Conservation (phyloP, 2,888 invertebrate species). For the Agrotis exclamationis region DNA sequence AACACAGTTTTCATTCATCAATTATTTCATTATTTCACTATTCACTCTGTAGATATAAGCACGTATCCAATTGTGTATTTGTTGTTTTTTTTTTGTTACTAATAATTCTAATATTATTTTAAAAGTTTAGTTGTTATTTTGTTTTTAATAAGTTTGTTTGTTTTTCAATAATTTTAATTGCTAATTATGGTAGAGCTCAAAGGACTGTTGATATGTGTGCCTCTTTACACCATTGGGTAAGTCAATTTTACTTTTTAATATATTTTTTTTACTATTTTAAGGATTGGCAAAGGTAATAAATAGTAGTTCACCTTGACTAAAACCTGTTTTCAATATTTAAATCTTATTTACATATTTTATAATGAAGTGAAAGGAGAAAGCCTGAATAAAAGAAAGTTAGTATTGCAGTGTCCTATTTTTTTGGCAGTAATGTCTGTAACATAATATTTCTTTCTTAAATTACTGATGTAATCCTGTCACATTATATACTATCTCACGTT, state of each 20-base stretch:
- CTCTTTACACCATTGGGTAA: constrained; percentile 79
- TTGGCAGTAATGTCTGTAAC: neutral
- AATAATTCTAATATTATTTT: constrained; percentile 35
- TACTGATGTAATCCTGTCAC: neutral
- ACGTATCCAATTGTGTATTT: constrained; percentile 39
- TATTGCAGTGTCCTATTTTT: constrained; percentile 1
- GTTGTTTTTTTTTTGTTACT: constrained; percentile 39
- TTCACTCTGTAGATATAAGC: constrained; percentile 41
- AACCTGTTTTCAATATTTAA: neutral
- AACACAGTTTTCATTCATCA: constrained; percentile 47
- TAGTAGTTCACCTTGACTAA: too few species aligned
- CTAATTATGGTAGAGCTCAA: constrained; percentile 72
- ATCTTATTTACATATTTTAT: neutral
- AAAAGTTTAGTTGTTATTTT: constrained; percentile 51
- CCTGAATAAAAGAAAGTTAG: constrained; percentile 17
- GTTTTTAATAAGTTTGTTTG: constrained; percentile 41
- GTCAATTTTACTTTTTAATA: constrained; percentile 50
- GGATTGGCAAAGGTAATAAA: neutral
- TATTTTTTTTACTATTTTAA: constrained; percentile 4
- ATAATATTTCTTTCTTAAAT: constrained; percentile 1
- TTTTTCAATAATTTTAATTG: constrained; percentile 38
- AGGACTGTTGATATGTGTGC: constrained; percentile 77
- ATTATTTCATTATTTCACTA: constrained; percentile 37
- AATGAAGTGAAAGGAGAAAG: constrained; percentile 53
- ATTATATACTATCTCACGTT: too few species aligned